phyloP scores from a whole-genome alignment of 2,113 vertebrate genomes.

The Litocranius walleri region DNA sequence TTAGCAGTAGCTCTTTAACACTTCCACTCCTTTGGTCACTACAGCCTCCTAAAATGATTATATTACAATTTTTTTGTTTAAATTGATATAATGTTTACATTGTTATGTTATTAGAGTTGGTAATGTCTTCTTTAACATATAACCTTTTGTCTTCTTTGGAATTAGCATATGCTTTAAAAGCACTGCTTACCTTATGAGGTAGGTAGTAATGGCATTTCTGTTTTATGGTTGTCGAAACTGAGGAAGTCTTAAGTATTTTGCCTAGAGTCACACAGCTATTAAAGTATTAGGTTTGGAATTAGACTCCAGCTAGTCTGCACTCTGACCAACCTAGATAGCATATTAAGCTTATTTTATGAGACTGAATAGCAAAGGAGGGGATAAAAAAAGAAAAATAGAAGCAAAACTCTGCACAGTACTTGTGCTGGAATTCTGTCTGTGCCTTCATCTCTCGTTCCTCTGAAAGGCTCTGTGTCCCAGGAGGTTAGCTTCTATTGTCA shows the following conservation, averaged over 20 bases:
- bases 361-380: neutral
- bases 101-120: neutral
- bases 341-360: neutral
- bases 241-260: neutral
- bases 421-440: neutral
- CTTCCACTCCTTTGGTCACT: neutral
- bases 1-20: neutral
- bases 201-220: neutral
- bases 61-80: neutral
- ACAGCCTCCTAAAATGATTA: neutral
- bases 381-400: neutral
- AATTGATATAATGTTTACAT: neutral
- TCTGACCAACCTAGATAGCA: too few relatives aligned
- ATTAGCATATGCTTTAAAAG: neutral
- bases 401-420: neutral
- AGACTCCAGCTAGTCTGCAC: neutral
- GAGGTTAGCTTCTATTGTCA: neutral
- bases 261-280: neutral
- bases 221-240: neutral
- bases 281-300: neutral
- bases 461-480: neutral
- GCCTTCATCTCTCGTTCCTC: neutral
- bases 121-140: neutral
- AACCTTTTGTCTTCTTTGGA: slow-evolving; percentile 10
- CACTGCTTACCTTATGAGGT: neutral